phyloP scores from a whole-genome alignment of 2,888 invertebrate genomes.

The Himalopsyche tibetana region DNA sequence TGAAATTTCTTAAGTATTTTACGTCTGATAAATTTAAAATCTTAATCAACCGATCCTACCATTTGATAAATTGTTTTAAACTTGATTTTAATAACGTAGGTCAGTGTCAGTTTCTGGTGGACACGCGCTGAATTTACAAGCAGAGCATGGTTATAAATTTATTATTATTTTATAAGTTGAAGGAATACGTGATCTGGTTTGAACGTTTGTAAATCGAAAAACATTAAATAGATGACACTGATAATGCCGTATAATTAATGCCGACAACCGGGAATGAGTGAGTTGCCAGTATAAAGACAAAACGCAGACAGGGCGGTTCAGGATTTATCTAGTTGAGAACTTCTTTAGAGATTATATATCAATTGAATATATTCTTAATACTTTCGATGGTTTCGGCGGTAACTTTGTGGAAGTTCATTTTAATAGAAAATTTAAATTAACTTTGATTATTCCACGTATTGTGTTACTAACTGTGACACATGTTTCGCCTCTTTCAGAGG shows the following conservation, averaged over 20 bases:
- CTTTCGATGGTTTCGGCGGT: too few species aligned
- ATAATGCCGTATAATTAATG: slow-evolving; percentile 35
- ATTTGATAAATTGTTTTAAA: background rate
- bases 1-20: too few species aligned
- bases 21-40: background rate
- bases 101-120: slow-evolving; percentile 7
- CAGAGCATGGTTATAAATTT: background rate
- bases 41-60: background rate
- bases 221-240: slow-evolving; percentile 42
- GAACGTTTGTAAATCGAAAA: slow-evolving; percentile 31
- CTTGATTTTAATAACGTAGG: slow-evolving; percentile 20
- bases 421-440: too few species aligned
- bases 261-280: slow-evolving; percentile 18
- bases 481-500: too few species aligned
- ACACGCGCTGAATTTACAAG: slow-evolving; percentile 23
- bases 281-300: slow-evolving; percentile 1
- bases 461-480: too few species aligned
- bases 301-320: background rate
- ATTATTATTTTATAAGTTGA: slow-evolving; percentile 18
- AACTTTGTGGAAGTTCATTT: too few species aligned
- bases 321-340: background rate
- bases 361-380: too few species aligned
- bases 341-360: too few species aligned
- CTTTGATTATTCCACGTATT: too few species aligned
- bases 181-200: slow-evolving; percentile 40